Conservation (phyloP, 2,113 vertebrate species). For the Actenoides lindsayi region DNA sequence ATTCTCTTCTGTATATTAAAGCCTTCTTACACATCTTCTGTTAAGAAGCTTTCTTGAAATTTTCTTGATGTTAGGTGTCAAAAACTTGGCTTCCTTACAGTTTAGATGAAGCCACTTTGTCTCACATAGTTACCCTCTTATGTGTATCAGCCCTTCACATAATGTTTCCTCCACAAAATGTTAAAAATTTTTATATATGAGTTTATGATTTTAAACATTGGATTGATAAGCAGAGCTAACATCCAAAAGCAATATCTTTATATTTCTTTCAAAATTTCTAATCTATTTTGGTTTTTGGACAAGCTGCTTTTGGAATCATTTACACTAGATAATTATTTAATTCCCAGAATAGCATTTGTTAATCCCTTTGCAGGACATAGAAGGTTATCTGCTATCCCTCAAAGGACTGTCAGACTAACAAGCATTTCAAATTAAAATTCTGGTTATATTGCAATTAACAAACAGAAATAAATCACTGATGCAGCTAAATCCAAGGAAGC, state of each 20-base stretch:
- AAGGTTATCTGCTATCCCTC: conserved; percentile 53
- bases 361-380: conserved; percentile 59
- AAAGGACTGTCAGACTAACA: conserved; percentile 50
- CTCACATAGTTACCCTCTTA: neutral
- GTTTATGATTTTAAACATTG: conserved; percentile 3
- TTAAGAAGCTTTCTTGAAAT: neutral
- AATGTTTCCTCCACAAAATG: conserved; percentile 11
- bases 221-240: conserved; percentile 35
- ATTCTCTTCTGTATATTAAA: neutral
- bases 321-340: conserved; percentile 65
- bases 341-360: neutral
- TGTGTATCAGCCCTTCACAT: neutral
- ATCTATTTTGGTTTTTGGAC: conserved; percentile 13
- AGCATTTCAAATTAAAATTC: conserved; percentile 62
- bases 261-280: conserved; percentile 28
- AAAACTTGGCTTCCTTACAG: neutral
- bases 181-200: conserved; percentile 1
- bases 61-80: neutral
- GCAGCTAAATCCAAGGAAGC: conserved; percentile 32
- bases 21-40: neutral
- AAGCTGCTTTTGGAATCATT: conserved; percentile 54
- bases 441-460: conserved; percentile 60
- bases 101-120: neutral
- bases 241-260: conserved; percentile 1
- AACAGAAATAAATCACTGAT: conserved; percentile 49